These are phyloP conservation scores for Amphiprion ocellaris DNA, from an alignment of 2,113 vertebrate species.

Conservation along the genomic window DNA sequence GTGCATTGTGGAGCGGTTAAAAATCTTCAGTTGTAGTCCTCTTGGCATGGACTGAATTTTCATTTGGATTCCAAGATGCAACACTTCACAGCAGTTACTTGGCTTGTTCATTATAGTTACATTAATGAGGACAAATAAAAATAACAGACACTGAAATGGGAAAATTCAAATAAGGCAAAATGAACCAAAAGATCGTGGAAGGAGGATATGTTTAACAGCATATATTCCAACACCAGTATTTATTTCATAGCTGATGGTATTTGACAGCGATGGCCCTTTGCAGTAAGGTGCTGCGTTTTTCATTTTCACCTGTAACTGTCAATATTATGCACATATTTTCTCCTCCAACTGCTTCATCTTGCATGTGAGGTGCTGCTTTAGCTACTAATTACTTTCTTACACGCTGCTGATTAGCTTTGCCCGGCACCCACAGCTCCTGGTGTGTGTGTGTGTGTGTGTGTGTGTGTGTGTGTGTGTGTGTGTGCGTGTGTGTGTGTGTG, in stretches of 20 bases:
- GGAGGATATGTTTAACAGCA: neutral
- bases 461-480: conserved; percentile 24
- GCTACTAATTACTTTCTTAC: conserved; percentile 66
- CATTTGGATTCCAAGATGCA: conserved; percentile 41
- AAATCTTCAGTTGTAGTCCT: conserved; percentile 44
- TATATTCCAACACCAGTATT: conserved; percentile 6
- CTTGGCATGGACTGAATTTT: conserved; percentile 27
- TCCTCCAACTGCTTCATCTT: conserved; percentile 25
- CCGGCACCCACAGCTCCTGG: conserved; percentile 35
- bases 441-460: conserved; percentile 15
- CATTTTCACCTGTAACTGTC: conserved; percentile 22
- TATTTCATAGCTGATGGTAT: conserved; percentile 22
- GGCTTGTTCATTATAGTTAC: conserved; percentile 22
- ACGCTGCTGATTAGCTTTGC: conserved; percentile 62
- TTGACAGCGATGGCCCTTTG: conserved; percentile 4
- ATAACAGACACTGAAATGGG: conserved; percentile 19
- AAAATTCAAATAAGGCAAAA: conserved; percentile 21
- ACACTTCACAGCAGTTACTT: conserved; percentile 39
- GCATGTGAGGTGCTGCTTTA: conserved; percentile 42
- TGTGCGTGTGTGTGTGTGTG: conserved; percentile 29
- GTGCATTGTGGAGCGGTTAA: conserved; percentile 10
- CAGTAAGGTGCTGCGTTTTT: neutral
- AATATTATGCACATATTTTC: conserved; percentile 29
- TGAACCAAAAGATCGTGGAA: neutral
- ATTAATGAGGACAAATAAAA: conserved; percentile 48